A percentile compares a stretch with the other conserved stretches of the same genome.
phyloP scores from a whole-genome alignment of 1,140 invertebrate species.

The Aricia agestis region DNA sequence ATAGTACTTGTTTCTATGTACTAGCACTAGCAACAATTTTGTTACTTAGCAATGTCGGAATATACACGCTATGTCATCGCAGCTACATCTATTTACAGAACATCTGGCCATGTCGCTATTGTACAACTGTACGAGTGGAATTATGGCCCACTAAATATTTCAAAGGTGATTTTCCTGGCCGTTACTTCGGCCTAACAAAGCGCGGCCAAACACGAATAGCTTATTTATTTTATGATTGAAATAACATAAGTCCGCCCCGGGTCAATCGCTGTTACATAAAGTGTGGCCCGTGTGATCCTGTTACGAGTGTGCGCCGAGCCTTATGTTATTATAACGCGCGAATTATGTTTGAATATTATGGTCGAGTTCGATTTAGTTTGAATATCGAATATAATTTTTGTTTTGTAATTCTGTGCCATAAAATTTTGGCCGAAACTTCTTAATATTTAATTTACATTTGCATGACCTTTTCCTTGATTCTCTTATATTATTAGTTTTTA shows the following conservation, averaged over 20 bases:
- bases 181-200: not conserved
- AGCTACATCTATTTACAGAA: not conserved
- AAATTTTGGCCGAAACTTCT: not conserved
- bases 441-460: too few relatives aligned
- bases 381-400: not conserved
- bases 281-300: not conserved
- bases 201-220: not conserved
- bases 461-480: too few relatives aligned
- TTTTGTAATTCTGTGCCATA: not conserved
- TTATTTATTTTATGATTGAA: constrained; percentile 4
- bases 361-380: not conserved
- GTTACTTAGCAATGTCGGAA: not conserved
- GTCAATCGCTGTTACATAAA: not conserved
- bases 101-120: not conserved
- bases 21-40: not conserved
- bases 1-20: not conserved
- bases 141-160: constrained; percentile 1
- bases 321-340: not conserved
- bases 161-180: not conserved
- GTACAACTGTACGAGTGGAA: not conserved
- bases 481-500: too few relatives aligned
- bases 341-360: not conserved
- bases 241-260: constrained; percentile 2
- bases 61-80: not conserved
- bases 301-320: not conserved